These are phyloP conservation scores for Brachyrhaphis roseni DNA, from an alignment of 2,797 vertebrate species.

Conservation along the genomic window DNA sequence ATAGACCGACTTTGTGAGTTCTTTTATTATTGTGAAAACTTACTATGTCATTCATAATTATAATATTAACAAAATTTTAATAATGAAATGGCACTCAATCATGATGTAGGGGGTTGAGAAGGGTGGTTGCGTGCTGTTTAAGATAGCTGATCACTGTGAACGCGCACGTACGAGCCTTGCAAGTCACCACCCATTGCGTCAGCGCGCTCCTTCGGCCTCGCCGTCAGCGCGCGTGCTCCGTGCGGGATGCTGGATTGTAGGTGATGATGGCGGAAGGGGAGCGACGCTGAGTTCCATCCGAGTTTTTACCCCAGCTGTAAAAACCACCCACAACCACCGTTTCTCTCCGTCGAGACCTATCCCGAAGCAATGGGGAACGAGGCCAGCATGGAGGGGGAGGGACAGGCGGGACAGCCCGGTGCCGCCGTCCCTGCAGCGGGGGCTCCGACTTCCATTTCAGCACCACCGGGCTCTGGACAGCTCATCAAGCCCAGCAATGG, in stretches of 20 bases:
- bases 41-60: not conserved
- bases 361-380: slow-evolving; percentile 84
- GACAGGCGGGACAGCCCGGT: slow-evolving; percentile 80
- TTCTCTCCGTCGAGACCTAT: slow-evolving; percentile 69
- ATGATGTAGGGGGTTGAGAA: not conserved
- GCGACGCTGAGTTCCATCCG: slow-evolving; percentile 80
- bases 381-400: slow-evolving; percentile 84
- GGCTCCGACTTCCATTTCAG: slow-evolving; percentile 86
- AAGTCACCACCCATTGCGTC: slow-evolving; percentile 76
- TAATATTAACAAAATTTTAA: not conserved
- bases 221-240: slow-evolving; percentile 82
- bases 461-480: slow-evolving; percentile 87
- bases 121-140: slow-evolving; percentile 39
- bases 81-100: not conserved
- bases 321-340: slow-evolving; percentile 68
- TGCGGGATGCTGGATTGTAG: slow-evolving; percentile 84
- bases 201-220: slow-evolving; percentile 71
- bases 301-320: slow-evolving; percentile 73
- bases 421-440: slow-evolving; percentile 77
- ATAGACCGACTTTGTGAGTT: not conserved
- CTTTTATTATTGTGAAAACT: not conserved
- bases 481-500: slow-evolving; percentile 86
- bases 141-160: slow-evolving; percentile 43
- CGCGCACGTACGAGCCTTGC: slow-evolving; percentile 69
- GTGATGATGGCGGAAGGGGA: slow-evolving; percentile 88